Base-by-base conservation (phyloP, 2,797 vertebrate genomes). In the Synaphobranchus kaupii region DNA sequence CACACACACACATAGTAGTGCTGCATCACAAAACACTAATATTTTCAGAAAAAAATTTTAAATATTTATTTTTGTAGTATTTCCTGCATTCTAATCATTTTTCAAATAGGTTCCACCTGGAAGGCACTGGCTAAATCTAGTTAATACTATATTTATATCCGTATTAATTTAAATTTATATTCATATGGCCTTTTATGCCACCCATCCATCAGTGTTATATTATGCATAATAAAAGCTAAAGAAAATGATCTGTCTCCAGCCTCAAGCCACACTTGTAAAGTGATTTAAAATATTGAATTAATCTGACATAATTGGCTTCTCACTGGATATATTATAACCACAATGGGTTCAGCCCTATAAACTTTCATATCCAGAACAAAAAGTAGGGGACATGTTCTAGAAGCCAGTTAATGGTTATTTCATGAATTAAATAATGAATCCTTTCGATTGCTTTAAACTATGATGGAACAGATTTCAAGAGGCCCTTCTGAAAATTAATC, bases 21-120 rank as follows among this genome's bases (percentile, higher is more conserved):
- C 93, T 17, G 3, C 39, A 7, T 17, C 92, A 93, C 86, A 91
- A 90, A 88, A 87, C 90, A 92, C 94, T 94, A 93, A 92, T 94
- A 31, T 22, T 39, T 2, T 15, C 52, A 34, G 50, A 56, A 47
- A 58, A 47, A 84, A 84, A 9, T 3, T 39, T 84, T 31, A 60
- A 25, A 9, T 44, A 60, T 60, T 66, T 84, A 44, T 25, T 81
- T 22, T 48, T 71, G 9, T 84, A 17, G 13, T 56, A 39, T 12
- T 58, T 2, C 2, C 56, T 56, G 8, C 50, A 84, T 54, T 52
- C 4, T 71, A 13, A 58, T 58, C 20, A 31, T 95, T 90, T 90
- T 92, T 92, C 80, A 94, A 44, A 76, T 20, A 0, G 50, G 28
- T 81, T 81, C 78, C 78, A 81, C 47, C 44, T 50, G 78, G 73